These are phyloP conservation scores for Perizoma flavofasciatum DNA, from an alignment of 2,888 invertebrate genomes.

Conservation along the genomic window DNA sequence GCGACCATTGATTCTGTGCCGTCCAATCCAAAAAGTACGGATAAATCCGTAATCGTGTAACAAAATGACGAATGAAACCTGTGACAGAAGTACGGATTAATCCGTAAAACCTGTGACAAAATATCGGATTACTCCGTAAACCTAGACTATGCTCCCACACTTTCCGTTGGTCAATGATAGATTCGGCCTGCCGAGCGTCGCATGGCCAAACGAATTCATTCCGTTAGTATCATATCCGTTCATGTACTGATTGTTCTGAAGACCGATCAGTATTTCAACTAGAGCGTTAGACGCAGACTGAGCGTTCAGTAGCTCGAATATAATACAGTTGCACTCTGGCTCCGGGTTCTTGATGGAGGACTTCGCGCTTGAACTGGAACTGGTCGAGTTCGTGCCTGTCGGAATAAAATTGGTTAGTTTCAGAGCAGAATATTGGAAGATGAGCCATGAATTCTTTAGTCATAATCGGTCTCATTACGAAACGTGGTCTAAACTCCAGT, in stretches of 20 bases:
- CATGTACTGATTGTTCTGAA: conserved; percentile 78
- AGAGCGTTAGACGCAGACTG: conserved; percentile 75
- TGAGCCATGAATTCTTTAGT: too few relatives aligned
- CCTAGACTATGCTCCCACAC: conserved; percentile 75
- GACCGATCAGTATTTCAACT: conserved; percentile 71
- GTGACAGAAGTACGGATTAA: conserved; percentile 2
- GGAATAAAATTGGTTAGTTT: background rate
- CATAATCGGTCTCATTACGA: too few relatives aligned
- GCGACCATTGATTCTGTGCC: too few relatives aligned
- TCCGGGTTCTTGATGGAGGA: conserved; percentile 63
- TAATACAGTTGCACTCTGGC: conserved; percentile 77
- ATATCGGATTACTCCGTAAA: conserved; percentile 8
- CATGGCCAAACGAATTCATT: conserved; percentile 57
- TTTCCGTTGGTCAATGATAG: conserved; percentile 74
- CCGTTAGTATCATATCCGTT: conserved; percentile 61
- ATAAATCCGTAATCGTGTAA: background rate
- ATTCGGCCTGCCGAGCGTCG: conserved; percentile 63
- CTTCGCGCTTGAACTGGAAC: conserved; percentile 60
- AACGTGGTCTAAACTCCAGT: too few relatives aligned
- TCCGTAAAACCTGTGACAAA: background rate
- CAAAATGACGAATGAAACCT: background rate
- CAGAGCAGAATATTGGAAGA: too few relatives aligned
- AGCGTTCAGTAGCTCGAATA: conserved; percentile 74
- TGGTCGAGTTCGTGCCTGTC: conserved; percentile 58
- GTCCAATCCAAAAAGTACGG: conserved; percentile 7